phyloP scores from a whole-genome alignment of 2,113 vertebrate genomes.

The Tupaia chinensis region DNA sequence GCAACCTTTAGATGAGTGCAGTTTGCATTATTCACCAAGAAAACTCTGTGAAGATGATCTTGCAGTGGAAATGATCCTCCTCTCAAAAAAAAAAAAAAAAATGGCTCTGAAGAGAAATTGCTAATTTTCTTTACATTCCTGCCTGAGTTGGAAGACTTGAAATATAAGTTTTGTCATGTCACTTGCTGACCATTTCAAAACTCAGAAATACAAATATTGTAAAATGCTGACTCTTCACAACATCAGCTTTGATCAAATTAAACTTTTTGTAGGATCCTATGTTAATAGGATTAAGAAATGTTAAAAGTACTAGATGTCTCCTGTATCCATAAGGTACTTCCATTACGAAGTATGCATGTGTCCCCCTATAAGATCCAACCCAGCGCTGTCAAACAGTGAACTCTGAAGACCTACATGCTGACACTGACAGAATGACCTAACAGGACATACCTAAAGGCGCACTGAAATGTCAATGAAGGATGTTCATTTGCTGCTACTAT shows the following conservation, averaged over 20 bases:
- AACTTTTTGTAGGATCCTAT: conserved; percentile 36
- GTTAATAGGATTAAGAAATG: conserved; percentile 45
- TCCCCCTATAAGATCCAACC: neutral
- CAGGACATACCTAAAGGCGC: neutral
- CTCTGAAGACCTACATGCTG: conserved; percentile 6
- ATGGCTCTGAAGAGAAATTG: conserved; percentile 45
- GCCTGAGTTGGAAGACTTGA: conserved; percentile 57
- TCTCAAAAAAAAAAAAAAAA: conserved; percentile 10
- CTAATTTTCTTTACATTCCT: conserved; percentile 50
- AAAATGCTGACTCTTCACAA: conserved; percentile 60
- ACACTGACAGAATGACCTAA: neutral
- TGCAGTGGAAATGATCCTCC: conserved; percentile 39
- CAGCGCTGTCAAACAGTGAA: conserved; percentile 1
- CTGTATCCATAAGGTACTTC: neutral
- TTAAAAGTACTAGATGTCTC: conserved; percentile 32
- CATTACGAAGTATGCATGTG: neutral
- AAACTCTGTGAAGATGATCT: conserved; percentile 32
- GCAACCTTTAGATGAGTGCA: conserved; percentile 1
- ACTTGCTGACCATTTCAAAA: conserved; percentile 30
- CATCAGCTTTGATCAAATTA: conserved; percentile 40
- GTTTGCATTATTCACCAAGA: conserved; percentile 49
- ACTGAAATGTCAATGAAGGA: conserved; percentile 23
- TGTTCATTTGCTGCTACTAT: conserved; percentile 6
- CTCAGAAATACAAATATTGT: conserved; percentile 37
- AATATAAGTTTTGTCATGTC: conserved; percentile 26